Evolutionary conservation across 2,888 invertebrate species (phyloP), one percentile per base, ranked within the genome.

Genomic region (Synergus laeviventris): DNA sequence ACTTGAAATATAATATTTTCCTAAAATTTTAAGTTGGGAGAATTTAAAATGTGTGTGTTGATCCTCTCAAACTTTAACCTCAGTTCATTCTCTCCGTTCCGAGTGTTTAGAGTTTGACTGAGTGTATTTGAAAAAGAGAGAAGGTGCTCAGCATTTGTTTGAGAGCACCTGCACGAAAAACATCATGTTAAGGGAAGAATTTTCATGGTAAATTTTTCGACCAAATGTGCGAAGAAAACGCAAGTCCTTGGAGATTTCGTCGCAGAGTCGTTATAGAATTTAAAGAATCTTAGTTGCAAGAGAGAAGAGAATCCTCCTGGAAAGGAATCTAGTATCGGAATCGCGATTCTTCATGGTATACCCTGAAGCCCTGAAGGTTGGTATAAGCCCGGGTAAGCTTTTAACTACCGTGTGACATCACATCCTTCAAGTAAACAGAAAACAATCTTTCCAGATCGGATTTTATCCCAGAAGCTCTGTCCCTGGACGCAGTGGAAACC

Each of bases 401-500:
- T 78, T 76, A 70, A 59, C 14, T 36, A 54, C 49, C 36, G 60
- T 49, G 60, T 49, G n/a, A 74, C 80, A 77, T 66, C 24, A 42
- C 42, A 77, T 79, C 77, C 73, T 76, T 42, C 9, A 18, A 45
- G 73, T 56, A 74, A 45, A 76, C 21, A 21, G 64, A 49, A 74
- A 70, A 39, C 38, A 66, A 70, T 70, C 16, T 42, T 45, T 21
- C 66, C 5, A 66, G 24, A 66, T 42, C 45, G 8, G 49, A 16
- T 31, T 49, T 42, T 21, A 66, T 21, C 64, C 31, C 49, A 76
- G 70, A 31, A 59, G 61, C 31, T 21, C 16, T 42, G 73, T 49
- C 54, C 54, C n/a, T 18, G 74, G 60, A 54, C n/a, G 49, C 45
- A 70, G n/a, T 49, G 70, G 70, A 70, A 31, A 70, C 36, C 70